These are phyloP conservation scores for Pyxicephalus adspersus DNA, from an alignment of 2,113 vertebrate genomes.

Conservation along the genomic window DNA sequence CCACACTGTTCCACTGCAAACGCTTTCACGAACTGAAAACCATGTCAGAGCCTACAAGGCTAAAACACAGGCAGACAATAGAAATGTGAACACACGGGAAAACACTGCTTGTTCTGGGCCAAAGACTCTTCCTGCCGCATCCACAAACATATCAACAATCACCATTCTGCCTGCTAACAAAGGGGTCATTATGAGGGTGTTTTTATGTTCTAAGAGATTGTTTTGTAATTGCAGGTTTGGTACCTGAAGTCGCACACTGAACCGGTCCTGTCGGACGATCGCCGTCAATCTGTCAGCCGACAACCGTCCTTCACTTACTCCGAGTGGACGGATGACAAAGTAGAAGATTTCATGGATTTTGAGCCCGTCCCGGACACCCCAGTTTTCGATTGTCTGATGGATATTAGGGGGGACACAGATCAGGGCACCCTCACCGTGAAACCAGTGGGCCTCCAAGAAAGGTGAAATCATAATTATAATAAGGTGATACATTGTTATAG, in stretches of 20 bases:
- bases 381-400: conserved; percentile 86
- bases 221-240: conserved; percentile 71
- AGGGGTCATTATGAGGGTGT: no score
- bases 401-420: conserved; percentile 84
- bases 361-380: conserved; percentile 88
- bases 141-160: conserved; percentile 1
- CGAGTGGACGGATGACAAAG: conserved; percentile 91
- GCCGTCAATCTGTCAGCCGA: conserved; percentile 92
- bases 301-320: conserved; percentile 98
- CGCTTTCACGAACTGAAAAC: conserved; percentile 42
- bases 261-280: conserved; percentile 72
- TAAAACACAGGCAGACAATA: conserved; percentile 12
- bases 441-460: conserved; percentile 93
- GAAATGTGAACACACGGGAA: conserved; percentile 58
- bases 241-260: conserved; percentile 69
- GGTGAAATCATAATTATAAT: conserved; percentile 72
- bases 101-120: conserved; percentile 27
- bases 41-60: conserved; percentile 22
- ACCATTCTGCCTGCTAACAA: neutral
- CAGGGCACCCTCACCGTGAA: conserved; percentile 87
- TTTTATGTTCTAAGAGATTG: no score
- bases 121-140: conserved; percentile 53
- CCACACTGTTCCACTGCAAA: conserved; percentile 55
- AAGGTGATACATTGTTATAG: no score
- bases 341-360: conserved; percentile 88